A percentile compares a stretch with the other conserved stretches of the same genome.
Conservation (phyloP, 2,113 vertebrate species). For the Coregonus clupeaformis region DNA sequence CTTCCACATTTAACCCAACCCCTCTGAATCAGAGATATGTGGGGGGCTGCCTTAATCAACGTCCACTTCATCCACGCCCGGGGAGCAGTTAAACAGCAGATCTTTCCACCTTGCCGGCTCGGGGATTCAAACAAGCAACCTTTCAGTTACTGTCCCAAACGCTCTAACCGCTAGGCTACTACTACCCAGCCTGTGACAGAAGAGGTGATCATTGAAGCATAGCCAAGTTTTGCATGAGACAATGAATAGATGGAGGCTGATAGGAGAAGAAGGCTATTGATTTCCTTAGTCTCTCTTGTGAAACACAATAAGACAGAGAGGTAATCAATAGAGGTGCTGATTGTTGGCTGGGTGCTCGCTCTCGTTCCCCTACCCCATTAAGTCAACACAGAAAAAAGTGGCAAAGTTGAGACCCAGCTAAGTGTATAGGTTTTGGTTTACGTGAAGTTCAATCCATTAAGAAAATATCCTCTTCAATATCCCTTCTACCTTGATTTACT, state of each 20-base stretch:
- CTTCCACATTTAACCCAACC: no score
- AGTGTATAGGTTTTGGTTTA: neutral
- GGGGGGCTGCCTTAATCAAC: no score
- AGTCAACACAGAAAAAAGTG: constrained; percentile 10
- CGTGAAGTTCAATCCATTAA: neutral
- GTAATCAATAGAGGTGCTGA: constrained; percentile 26
- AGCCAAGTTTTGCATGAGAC: constrained; percentile 34
- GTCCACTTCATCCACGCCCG: no score
- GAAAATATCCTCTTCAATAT: constrained; percentile 8
- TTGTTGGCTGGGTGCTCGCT: constrained; percentile 17
- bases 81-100: no score
- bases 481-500: constrained; percentile 4
- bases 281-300: constrained; percentile 41
- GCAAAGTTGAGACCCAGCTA: constrained; percentile 20
- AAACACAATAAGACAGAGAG: constrained; percentile 35
- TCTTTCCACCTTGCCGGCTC: no score
- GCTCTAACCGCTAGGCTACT: no score
- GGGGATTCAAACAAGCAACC: no score
- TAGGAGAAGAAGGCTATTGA: constrained; percentile 54
- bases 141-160: no score
- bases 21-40: no score
- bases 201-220: constrained; percentile 38
- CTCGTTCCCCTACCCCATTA: constrained; percentile 7
- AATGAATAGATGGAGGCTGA: constrained; percentile 51
- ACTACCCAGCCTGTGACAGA: constrained; percentile 12